These are phyloP conservation scores for Clavelina lepadiformis DNA, from an alignment of 23 tunicate species.

Conservation along the genomic window DNA sequence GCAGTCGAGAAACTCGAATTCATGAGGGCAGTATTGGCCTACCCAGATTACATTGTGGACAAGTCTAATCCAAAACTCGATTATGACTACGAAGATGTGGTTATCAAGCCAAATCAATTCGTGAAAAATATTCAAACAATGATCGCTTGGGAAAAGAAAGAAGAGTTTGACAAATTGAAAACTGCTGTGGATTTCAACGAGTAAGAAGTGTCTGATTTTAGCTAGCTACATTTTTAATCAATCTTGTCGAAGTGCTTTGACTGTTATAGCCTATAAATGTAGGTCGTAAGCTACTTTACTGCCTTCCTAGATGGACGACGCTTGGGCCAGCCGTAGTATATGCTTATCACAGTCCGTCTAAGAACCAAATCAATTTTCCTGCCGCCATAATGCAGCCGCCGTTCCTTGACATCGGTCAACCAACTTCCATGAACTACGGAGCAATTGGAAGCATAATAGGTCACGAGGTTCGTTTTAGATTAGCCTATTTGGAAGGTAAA, in stretches of 20 bases:
- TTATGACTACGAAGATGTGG: constrained; percentile 35
- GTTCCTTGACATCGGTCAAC: constrained; percentile 82
- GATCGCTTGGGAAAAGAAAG: background rate
- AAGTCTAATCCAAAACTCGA: constrained; percentile 49
- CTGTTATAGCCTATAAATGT: no score
- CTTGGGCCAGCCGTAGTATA: constrained; percentile 88
- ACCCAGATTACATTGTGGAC: constrained; percentile 84
- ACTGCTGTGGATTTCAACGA: constrained; percentile 58
- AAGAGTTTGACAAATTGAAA: constrained; percentile 24
- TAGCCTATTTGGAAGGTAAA: no score
- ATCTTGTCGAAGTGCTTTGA: no score
- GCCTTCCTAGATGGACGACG: constrained; percentile 77
- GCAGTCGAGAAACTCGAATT: constrained; percentile 55
- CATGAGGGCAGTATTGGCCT: constrained; percentile 65
- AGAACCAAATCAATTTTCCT: constrained; percentile 87
- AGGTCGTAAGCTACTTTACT: background rate
- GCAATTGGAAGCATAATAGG: constrained; percentile 98
- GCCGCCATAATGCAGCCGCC: constrained; percentile 98
- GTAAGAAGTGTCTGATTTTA: no score
- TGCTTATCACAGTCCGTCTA: constrained; percentile 70
- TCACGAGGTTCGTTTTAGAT: constrained; percentile 93
- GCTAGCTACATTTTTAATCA: no score
- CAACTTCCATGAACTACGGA: constrained; percentile 95
- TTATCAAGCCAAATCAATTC: constrained; percentile 15
- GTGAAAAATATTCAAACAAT: constrained; percentile 33